Percentiles rank a stretch among this genome's conserved stretches.
phyloP scores from a whole-genome alignment of 2,113 vertebrate species.

The Corydoras sp. region DNA sequence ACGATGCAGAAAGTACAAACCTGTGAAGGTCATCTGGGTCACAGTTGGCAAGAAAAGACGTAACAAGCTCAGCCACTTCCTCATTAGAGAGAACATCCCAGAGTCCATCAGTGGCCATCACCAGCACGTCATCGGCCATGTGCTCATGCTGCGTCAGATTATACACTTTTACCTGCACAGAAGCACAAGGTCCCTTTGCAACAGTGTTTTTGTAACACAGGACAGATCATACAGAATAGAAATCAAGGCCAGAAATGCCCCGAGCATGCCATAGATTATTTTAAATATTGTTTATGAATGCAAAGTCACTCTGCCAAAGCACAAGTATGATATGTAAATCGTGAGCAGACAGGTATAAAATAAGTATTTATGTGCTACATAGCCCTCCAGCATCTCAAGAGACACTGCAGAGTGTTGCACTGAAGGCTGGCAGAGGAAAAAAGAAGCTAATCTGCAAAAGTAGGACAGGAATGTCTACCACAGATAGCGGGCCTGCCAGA shows the following conservation, averaged over 20 bases:
- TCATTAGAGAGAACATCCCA: conserved; percentile 95
- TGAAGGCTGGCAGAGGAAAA: conserved; percentile 3
- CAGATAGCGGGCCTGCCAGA: conserved; percentile 17
- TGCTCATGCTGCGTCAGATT: conserved; percentile 78
- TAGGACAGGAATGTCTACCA: conserved; percentile 26
- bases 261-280: not conserved
- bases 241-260: no score
- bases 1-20: conserved; percentile 46
- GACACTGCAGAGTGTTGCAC: not conserved
- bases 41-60: conserved; percentile 89
- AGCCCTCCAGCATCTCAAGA: conserved; percentile 6
- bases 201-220: not conserved
- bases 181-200: not conserved
- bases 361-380: not conserved
- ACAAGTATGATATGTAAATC: not conserved
- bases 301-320: not conserved
- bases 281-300: not conserved
- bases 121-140: conserved; percentile 83
- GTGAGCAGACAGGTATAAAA: not conserved
- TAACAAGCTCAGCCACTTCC: conserved; percentile 86
- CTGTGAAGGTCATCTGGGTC: conserved; percentile 92
- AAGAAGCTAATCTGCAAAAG: conserved; percentile 11
- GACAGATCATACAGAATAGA: no score
- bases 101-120: conserved; percentile 91
- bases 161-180: conserved; percentile 81